Evolutionary conservation across 2,113 vertebrate species (phyloP).

Genomic region (Corythaixoides concolor): DNA sequence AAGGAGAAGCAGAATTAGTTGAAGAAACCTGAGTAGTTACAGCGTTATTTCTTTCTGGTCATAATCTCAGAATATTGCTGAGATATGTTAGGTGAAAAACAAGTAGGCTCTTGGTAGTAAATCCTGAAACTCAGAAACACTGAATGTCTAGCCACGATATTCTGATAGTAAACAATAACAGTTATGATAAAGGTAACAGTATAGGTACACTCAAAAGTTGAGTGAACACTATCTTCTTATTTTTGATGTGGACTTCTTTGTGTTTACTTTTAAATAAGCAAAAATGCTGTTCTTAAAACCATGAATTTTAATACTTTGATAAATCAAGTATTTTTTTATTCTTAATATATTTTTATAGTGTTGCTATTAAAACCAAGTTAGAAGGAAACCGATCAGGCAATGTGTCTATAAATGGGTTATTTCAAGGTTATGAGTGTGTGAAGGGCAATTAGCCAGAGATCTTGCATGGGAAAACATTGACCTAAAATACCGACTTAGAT

Average conservation of each 20-base stretch:
- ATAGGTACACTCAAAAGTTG: background rate
- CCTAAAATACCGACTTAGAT: background rate
- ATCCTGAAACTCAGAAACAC: background rate
- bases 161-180: background rate
- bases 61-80: background rate
- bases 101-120: background rate
- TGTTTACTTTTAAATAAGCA: background rate
- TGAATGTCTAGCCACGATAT: background rate
- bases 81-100: background rate
- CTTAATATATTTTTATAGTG: background rate
- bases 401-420: background rate
- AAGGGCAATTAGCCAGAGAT: background rate
- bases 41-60: background rate
- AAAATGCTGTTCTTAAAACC: background rate
- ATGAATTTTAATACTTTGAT: background rate
- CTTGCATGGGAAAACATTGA: fast-evolving
- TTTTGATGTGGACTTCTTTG: background rate
- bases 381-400: background rate
- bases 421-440: background rate
- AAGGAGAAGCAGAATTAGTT: background rate
- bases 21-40: background rate
- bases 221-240: background rate
- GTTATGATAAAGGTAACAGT: background rate
- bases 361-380: background rate
- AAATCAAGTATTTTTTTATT: background rate